Percentiles rank a stretch among this genome's conserved stretches.
Conservation (phyloP, 1,140 invertebrate genomes). For the Chironomus striatipennis region DNA sequence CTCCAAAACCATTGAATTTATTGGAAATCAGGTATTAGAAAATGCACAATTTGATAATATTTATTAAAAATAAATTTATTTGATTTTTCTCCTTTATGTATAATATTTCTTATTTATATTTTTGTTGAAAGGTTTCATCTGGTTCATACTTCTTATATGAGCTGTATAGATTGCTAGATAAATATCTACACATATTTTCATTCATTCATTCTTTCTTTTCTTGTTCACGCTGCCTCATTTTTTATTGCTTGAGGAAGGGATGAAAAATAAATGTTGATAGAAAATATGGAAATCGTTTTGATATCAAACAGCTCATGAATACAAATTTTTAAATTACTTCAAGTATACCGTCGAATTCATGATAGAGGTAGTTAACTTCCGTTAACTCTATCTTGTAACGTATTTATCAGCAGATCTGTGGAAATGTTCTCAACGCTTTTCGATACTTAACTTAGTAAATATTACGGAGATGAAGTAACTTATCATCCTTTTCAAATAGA, state of each 20-base stretch:
- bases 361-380: background rate
- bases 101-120: background rate
- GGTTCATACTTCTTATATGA: background rate
- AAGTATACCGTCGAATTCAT: background rate
- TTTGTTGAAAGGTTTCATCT: background rate
- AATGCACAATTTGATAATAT: too few relatives aligned
- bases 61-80: too few relatives aligned
- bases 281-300: constrained; percentile 19
- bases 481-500: too few relatives aligned
- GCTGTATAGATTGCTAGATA: background rate
- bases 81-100: too few relatives aligned
- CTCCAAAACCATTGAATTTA: too few relatives aligned
- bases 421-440: too few relatives aligned
- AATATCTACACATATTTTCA: background rate
- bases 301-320: constrained; percentile 18
- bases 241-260: background rate
- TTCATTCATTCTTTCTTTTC: background rate
- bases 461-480: too few relatives aligned
- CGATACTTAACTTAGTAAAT: too few relatives aligned
- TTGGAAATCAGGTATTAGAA: too few relatives aligned
- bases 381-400: too few relatives aligned
- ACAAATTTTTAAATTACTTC: constrained; percentile 22
- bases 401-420: too few relatives aligned
- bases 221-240: background rate
- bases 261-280: constrained; percentile 20